Conservation (phyloP, 2,888 invertebrate species). For the Lymantria dispar region DNA sequence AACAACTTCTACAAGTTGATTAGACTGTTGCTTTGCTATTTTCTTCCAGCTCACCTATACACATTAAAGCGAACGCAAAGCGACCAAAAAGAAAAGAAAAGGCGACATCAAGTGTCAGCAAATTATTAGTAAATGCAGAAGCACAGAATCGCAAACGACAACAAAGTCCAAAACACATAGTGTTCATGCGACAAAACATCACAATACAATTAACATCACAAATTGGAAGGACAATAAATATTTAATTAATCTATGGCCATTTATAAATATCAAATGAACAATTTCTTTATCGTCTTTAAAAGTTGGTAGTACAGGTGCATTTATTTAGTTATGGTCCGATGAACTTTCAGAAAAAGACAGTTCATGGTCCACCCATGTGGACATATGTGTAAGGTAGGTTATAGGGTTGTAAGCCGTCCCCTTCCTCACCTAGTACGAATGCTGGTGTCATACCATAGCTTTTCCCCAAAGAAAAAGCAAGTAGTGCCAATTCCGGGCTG, state of each 20-base stretch:
- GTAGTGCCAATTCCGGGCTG: too few species aligned
- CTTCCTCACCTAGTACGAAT: too few species aligned
- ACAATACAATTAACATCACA: constrained; percentile 77
- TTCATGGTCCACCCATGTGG: too few species aligned
- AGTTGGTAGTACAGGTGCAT: too few species aligned
- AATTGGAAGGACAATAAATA: constrained; percentile 29
- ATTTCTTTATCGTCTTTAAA: too few species aligned
- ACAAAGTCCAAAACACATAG: constrained; percentile 63
- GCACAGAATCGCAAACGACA: constrained; percentile 49
- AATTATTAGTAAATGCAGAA: constrained; percentile 22
- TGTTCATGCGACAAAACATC: constrained; percentile 41
- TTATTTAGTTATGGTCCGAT: too few species aligned
- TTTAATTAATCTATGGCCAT: neutral
- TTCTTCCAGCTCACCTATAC: constrained; percentile 85
- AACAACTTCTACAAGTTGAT: constrained; percentile 86
- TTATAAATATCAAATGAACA: neutral
- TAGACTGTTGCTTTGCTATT: constrained; percentile 83
- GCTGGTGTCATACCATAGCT: too few species aligned
- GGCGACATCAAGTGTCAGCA: constrained; percentile 58
- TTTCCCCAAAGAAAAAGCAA: too few species aligned
- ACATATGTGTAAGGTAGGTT: too few species aligned
- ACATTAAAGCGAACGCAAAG: constrained; percentile 39
- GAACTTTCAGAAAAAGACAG: too few species aligned
- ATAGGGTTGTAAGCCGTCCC: too few species aligned
- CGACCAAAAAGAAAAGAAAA: constrained; percentile 21